These are phyloP conservation scores for Pithys albifrons DNA, from an alignment of 2,113 vertebrate species.

Conservation along the genomic window DNA sequence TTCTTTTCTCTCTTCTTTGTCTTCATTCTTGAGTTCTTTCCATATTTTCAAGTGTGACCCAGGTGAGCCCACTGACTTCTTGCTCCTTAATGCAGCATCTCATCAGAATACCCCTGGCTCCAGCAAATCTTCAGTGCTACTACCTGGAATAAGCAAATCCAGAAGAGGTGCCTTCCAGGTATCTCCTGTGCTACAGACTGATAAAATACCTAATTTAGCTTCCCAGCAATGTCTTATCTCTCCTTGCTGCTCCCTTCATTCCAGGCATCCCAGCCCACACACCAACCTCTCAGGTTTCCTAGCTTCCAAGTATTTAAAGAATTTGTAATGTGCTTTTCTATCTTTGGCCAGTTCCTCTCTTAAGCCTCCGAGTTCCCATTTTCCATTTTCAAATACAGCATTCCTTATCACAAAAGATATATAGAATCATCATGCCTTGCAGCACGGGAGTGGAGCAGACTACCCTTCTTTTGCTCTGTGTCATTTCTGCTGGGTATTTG, in stretches of 20 bases:
- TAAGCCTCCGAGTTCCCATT: background rate
- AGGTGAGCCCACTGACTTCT: conserved; percentile 26
- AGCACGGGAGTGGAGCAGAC: background rate
- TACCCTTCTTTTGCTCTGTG: background rate
- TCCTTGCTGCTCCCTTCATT: background rate
- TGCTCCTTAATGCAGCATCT: background rate
- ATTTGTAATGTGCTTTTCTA: conserved; percentile 37
- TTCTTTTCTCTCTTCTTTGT: background rate
- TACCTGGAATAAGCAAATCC: background rate
- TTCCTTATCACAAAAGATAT: background rate
- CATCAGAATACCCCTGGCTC: background rate
- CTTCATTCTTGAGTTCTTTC: conserved; percentile 14
- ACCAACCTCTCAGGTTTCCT: background rate
- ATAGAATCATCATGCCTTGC: background rate
- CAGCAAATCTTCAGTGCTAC: background rate
- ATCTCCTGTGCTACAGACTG: background rate
- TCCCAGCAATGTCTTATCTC: background rate
- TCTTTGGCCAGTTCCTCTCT: background rate
- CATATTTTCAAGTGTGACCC: conserved; percentile 28
- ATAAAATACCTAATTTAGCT: conserved; percentile 20
- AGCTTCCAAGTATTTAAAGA: conserved; percentile 41
- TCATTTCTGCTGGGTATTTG: background rate
- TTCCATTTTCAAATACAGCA: background rate
- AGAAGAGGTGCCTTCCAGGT: background rate
- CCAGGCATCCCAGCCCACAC: conserved; percentile 4